These are phyloP conservation scores for Castor canadensis DNA, from an alignment of 2,113 vertebrate genomes.

Conservation along the genomic window DNA sequence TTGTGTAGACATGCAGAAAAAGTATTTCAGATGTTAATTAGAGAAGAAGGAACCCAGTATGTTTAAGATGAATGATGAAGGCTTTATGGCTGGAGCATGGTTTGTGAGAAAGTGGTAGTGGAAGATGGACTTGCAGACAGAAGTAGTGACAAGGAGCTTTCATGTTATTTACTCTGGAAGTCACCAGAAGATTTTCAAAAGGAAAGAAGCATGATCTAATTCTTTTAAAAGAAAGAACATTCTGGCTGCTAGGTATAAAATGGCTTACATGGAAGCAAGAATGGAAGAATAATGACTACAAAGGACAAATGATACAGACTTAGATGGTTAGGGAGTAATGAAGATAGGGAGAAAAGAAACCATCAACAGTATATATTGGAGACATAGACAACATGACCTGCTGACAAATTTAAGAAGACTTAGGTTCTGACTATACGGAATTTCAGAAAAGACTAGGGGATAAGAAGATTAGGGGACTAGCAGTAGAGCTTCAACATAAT, in stretches of 20 bases:
- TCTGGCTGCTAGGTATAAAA: neutral
- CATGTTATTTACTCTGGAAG: neutral
- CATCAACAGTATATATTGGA: neutral
- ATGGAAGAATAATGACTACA: neutral
- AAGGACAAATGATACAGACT: neutral
- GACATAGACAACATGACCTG: no score
- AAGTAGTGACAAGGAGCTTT: neutral
- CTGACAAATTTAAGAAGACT: neutral
- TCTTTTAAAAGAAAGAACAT: neutral
- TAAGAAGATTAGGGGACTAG: neutral
- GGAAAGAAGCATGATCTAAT: neutral
- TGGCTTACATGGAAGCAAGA: neutral
- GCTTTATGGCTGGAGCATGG: neutral
- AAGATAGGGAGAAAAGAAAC: neutral
- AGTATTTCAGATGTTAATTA: neutral
- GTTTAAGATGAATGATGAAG: neutral
- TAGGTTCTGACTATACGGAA: neutral
- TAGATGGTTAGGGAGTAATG: neutral
- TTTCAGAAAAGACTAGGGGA: neutral
- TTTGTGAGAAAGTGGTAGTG: neutral
- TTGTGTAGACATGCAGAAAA: neutral
- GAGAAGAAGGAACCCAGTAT: neutral
- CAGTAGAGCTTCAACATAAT: neutral
- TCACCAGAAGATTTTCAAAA: neutral
- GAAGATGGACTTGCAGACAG: neutral